Percentiles rank a stretch among this genome's conserved stretches.
Evolutionary conservation across 1,140 invertebrate species (phyloP).

Genomic region (Glossosoma conforme): DNA sequence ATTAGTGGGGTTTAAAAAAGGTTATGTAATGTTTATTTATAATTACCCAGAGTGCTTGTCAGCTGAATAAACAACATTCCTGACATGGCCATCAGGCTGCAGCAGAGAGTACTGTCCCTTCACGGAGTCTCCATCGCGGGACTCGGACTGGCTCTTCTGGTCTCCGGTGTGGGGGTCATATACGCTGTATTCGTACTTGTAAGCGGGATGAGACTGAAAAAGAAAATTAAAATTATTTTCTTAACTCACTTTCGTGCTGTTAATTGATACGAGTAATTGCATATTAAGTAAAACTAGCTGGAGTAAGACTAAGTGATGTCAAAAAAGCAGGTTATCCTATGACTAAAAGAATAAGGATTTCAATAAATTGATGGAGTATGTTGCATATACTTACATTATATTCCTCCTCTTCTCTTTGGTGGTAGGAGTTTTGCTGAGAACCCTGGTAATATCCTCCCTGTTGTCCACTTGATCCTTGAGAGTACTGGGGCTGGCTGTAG

Average conservation of each 20-base stretch:
- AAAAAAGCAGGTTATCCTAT: too few relatives aligned
- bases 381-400: too few relatives aligned
- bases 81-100: slow-evolving; percentile 48
- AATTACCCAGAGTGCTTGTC: slow-evolving; percentile 47
- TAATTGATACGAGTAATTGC: not conserved
- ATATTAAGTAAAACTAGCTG: not conserved
- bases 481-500: too few relatives aligned
- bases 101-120: slow-evolving; percentile 50
- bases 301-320: too few relatives aligned
- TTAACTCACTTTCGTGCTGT: too few relatives aligned
- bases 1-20: not conserved
- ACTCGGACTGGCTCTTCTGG: slow-evolving; percentile 53
- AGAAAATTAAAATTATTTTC: too few relatives aligned
- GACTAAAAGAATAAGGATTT: too few relatives aligned
- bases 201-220: slow-evolving; percentile 44
- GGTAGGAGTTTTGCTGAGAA: too few relatives aligned
- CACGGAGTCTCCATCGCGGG: slow-evolving; percentile 52
- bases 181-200: slow-evolving; percentile 49
- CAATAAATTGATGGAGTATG: too few relatives aligned
- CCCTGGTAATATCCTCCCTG: too few relatives aligned
- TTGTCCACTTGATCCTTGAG: too few relatives aligned
- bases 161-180: slow-evolving; percentile 51
- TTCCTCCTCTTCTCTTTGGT: too few relatives aligned
- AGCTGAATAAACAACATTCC: slow-evolving; percentile 48
- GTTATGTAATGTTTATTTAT: slow-evolving; percentile 10